Evolutionary conservation across 2,888 invertebrate genomes (phyloP), one percentile per base, ranked within the genome.

Genomic region (Bruchidius siliquastri): DNA sequence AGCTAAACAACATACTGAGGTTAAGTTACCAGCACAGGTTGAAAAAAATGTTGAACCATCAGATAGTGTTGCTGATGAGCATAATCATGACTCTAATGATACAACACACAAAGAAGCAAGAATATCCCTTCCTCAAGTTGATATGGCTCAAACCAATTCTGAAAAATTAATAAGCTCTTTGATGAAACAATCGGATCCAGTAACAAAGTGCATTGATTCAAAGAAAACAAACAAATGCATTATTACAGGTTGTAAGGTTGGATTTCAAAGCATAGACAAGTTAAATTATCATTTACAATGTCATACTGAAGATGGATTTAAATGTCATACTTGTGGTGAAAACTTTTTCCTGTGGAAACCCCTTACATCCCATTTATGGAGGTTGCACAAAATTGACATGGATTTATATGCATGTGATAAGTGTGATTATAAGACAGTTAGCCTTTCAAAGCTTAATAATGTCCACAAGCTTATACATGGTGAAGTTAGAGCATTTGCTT

Each of bases 291-390:
- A 94, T 82, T 86, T 89, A 67, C 88, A 88, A 80, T 93, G 78
- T 66, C 82, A 82, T 74, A 74, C 74, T 21, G 79, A 93, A 81
- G 78, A 78, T 67, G 82, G 82, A 30, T 89, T 88, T 80, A 87
- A 87, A 30, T 95, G 95, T 85, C 90, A 90, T 0, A 92, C 94
- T 82, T 95, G 95, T 84, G 86, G 88, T 0, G 87, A 87, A 75
- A 81, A 85, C 20, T 90, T 88, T 81, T 80, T 84, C 0, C 88
- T 89, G 10, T 93, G 94, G 89, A 91, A 92, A 79, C 88, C 90
- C 0, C 83, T 95, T n/a, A 92, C 93, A 75, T 90, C 92, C 2
- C 96, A 96, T 83, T 87, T 96, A 70, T 96, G 96, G 96, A 90
- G 92, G 71, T 82, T 87, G 0, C 96, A 96, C 83, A 88, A 89